Evolutionary conservation across 2,113 vertebrate species (phyloP).

Genomic region (Chrysemys picta): DNA sequence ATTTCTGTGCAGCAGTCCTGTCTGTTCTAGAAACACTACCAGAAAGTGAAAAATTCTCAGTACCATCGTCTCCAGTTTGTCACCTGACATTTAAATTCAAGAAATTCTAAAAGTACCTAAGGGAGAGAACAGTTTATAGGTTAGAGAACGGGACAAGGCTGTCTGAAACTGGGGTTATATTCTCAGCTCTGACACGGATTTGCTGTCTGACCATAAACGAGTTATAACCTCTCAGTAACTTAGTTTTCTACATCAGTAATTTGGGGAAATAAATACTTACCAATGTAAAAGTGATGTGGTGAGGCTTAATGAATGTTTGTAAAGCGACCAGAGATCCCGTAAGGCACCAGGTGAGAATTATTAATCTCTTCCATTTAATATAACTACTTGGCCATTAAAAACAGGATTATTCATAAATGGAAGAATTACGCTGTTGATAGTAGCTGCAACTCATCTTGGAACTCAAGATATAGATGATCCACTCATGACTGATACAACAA

Average conservation of each 20-base stretch:
- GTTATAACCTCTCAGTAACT: not conserved
- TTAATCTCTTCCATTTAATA: not conserved
- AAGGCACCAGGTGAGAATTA: not conserved
- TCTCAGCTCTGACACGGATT: not conserved
- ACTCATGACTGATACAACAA: slow-evolving; percentile 65
- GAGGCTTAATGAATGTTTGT: not conserved
- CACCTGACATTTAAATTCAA: not conserved
- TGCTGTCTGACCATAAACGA: not conserved
- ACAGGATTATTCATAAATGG: not conserved
- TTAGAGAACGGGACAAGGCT: not conserved
- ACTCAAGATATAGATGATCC: slow-evolving; percentile 55
- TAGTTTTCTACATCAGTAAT: slow-evolving; percentile 23
- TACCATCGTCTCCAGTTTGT: not conserved
- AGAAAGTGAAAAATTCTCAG: not conserved
- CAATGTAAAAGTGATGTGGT: not conserved
- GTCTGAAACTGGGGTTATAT: not conserved
- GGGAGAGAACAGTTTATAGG: not conserved
- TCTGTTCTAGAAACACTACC: not conserved
- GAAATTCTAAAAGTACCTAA: not conserved
- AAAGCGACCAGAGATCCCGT: rapidly evolving
- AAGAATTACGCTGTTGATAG: not conserved
- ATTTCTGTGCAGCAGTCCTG: not conserved
- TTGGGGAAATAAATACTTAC: slow-evolving; percentile 36
- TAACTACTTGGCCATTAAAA: not conserved
- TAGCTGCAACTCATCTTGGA: slow-evolving; percentile 50